Base-by-base conservation (phyloP, 92 coral and sea anemone genomes). In the Zoanthus gigantus region DNA sequence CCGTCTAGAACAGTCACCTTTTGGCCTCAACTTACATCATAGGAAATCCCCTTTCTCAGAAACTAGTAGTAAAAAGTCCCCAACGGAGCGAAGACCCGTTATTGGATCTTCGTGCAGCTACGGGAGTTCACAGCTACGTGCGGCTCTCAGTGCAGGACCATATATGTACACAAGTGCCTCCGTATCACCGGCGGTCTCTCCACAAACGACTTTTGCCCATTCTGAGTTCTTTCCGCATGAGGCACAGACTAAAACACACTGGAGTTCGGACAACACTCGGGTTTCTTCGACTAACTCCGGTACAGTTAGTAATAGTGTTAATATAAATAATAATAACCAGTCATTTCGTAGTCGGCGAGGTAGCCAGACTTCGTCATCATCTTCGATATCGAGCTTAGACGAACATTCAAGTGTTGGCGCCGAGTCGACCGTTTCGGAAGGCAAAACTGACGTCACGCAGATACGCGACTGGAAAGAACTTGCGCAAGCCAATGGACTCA, bases 311-410 rank as follows among this genome's bases (percentile, higher is more conserved):
- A 75, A 84, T 83, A 69, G 29, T 78, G 28, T 50, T 60, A 81
- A 81, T 46, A 13, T 66, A 28, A 65, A 78, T 88, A 79, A 42
- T 29, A 71, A 45, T n/a, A 87, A 78, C 7, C 92, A 89, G 14
- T 60, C 89, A 82, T 88, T 74, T 73, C 94, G 90, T 54, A 86
- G 87, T 58, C 94, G 98, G 83, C 88, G 94, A 73, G 93, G 94
- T 48, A 97, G 99, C 37, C 95, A 94, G 61, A 95, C 98, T 5
- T 97, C 99, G 16, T 95, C 98, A 65, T 95, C 98, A 50, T 97
- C 99, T 15, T 97, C 99, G 83, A 95, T 95, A 75, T 97, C 99
- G 14, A 95, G 98, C 71, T 77, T 90, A 93, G 99, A 97, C 88
- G 99, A 97, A 72, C 93, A 93, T 88, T 92, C 94, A 66, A 94